Conservation (phyloP, 2,113 vertebrate genomes). For the Dicentrarchus labrax region DNA sequence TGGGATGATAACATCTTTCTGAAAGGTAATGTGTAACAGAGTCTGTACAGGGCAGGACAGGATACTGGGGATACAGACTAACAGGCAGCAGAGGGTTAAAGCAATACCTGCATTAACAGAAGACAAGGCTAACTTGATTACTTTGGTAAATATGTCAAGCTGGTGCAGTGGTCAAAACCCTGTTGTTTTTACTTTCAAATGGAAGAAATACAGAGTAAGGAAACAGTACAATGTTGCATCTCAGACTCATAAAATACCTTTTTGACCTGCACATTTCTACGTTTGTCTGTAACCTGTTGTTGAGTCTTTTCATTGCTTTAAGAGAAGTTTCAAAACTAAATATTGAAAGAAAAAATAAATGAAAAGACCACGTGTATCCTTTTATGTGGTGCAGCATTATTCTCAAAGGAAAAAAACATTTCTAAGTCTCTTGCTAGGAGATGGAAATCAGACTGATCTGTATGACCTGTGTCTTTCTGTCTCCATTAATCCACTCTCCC, state of each 20-base stretch:
- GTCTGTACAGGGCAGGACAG: conserved; percentile 47
- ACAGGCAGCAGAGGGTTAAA: conserved; percentile 54
- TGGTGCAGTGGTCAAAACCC: not conserved
- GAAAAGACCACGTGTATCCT: not conserved
- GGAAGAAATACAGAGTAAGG: not conserved
- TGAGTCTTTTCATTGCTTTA: no score
- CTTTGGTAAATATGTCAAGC: conserved; percentile 14
- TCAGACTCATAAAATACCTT: not conserved
- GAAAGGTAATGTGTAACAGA: conserved; percentile 80
- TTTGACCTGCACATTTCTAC: no score
- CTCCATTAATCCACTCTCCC: conserved; percentile 18
- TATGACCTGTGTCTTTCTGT: not conserved
- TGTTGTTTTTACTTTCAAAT: not conserved
- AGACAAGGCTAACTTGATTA: conserved; percentile 18
- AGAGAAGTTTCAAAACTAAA: no score
- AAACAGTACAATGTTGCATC: not conserved
- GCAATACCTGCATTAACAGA: conserved; percentile 47
- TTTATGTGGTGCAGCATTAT: not conserved
- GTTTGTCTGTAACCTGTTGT: no score
- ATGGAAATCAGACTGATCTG: conserved; percentile 37
- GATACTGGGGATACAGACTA: conserved; percentile 50
- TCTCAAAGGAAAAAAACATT: not conserved
- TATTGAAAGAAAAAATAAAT: no score
- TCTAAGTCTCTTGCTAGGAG: not conserved
- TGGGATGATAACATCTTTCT: conserved; percentile 71